phyloP scores from a whole-genome alignment of 2,888 invertebrate species.

The Rhogogaster chlorosoma region DNA sequence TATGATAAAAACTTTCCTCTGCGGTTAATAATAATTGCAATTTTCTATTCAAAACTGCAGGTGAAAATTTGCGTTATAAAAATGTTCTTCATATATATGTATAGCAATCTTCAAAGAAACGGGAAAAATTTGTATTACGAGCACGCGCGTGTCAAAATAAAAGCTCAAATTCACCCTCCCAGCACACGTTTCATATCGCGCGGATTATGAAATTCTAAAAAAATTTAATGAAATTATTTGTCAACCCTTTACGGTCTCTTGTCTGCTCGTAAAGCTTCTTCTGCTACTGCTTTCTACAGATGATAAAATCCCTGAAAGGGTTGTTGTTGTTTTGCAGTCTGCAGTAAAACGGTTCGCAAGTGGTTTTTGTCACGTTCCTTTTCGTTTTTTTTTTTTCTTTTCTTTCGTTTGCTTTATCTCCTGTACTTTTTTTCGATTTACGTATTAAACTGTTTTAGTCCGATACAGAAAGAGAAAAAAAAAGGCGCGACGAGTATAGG shows the following conservation, averaged over 20 bases:
- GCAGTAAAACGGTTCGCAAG: conserved; percentile 3
- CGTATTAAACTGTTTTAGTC: not conserved
- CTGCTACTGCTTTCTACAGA: not conserved
- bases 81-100: not conserved
- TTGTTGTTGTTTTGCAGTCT: not conserved
- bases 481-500: not conserved
- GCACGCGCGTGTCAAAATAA: not conserved
- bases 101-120: not conserved
- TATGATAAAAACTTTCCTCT: not conserved
- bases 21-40: not conserved
- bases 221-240: conserved; percentile 17
- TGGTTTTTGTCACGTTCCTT: not conserved
- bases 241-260: not conserved
- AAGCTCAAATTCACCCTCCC: not conserved
- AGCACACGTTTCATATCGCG: not conserved
- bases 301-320: not conserved
- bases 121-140: not conserved
- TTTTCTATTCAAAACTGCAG: not conserved
- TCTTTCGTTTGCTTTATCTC: not conserved
- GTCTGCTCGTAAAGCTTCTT: not conserved
- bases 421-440: not conserved
- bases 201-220: not conserved
- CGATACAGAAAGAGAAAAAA: not conserved
- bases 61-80: not conserved
- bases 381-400: not conserved